Conservation (phyloP, 1,140 invertebrate genomes). For the Drosophila seguyi region DNA sequence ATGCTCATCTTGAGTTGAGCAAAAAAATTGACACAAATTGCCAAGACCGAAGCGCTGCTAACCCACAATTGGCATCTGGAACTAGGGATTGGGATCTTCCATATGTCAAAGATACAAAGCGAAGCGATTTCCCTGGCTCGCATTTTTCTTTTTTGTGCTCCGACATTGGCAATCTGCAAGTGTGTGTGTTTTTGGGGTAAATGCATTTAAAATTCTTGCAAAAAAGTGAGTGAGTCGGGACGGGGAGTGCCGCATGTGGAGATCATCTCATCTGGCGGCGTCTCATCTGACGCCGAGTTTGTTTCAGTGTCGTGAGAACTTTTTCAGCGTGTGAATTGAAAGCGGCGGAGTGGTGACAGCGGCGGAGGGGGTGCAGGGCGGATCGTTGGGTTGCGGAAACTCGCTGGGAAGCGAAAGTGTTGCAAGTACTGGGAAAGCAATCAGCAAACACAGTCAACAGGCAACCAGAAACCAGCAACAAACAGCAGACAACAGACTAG, state of each 20-base stretch:
- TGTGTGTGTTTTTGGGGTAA: constrained; percentile 57
- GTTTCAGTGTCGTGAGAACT: constrained; percentile 80
- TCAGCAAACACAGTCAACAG: constrained; percentile 32
- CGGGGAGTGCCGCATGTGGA: constrained; percentile 25
- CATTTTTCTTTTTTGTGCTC: neutral
- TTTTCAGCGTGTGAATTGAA: constrained; percentile 80
- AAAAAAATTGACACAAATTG: constrained; percentile 49
- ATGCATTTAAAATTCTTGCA: constrained; percentile 41
- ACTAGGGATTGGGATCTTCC: constrained; percentile 36
- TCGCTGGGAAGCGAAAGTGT: constrained; percentile 56
- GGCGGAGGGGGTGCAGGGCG: neutral
- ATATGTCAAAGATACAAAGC: constrained; percentile 37
- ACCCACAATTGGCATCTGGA: constrained; percentile 74
- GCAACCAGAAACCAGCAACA: constrained; percentile 24
- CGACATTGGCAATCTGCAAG: constrained; percentile 51
- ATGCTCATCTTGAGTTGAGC: constrained; percentile 3
- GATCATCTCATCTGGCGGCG: constrained; percentile 59
- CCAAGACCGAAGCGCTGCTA: constrained; percentile 51
- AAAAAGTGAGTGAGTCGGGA: constrained; percentile 44
- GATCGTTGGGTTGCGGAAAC: constrained; percentile 21
- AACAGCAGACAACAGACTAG: constrained; percentile 6
- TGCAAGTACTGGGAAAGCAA: constrained; percentile 54
- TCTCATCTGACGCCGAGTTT: constrained; percentile 51
- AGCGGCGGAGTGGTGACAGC: constrained; percentile 19
- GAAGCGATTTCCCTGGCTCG: constrained; percentile 7